phyloP scores from a whole-genome alignment of 2,113 vertebrate genomes.

The Carassius auratus region DNA sequence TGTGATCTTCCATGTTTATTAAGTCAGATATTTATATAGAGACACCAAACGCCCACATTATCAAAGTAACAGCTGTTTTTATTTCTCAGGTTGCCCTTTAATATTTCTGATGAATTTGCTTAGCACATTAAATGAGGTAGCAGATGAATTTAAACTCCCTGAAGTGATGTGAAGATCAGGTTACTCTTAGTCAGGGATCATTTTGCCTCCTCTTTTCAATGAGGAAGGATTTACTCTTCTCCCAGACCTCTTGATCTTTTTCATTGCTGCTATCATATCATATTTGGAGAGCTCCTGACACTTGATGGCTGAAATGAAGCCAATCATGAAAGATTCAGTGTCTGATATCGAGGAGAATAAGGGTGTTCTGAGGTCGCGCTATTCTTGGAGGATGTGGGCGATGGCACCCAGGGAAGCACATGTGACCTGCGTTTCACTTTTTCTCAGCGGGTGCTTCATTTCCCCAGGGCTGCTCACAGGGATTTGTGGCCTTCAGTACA shows the following conservation, averaged over 20 bases:
- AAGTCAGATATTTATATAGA: neutral
- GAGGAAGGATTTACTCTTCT: constrained; percentile 15
- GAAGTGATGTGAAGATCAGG: constrained; percentile 1
- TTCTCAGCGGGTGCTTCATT: neutral
- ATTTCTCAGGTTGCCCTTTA: neutral
- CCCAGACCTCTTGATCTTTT: constrained; percentile 7
- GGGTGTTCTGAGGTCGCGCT: constrained; percentile 37
- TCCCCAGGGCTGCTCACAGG: constrained; percentile 35
- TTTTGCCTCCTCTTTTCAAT: neutral
- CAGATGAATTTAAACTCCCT: neutral
- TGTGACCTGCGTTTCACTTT: constrained; percentile 22
- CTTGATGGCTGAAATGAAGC: constrained; percentile 28
- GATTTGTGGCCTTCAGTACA: constrained; percentile 17
- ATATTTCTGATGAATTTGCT: neutral
- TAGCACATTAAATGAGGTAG: neutral
- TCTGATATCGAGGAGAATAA: constrained; percentile 23
- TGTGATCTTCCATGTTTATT: neutral
- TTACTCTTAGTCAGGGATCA: neutral
- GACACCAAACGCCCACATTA: neutral
- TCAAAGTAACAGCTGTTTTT: constrained; percentile 25
- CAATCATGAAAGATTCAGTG: constrained; percentile 46
- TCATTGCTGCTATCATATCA: constrained; percentile 32
- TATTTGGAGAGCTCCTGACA: constrained; percentile 37
- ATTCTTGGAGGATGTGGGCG: constrained; percentile 39
- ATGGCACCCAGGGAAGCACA: neutral